These are phyloP conservation scores for Rhinoderma darwinii DNA, from an alignment of 2,113 vertebrate species.

Conservation along the genomic window DNA sequence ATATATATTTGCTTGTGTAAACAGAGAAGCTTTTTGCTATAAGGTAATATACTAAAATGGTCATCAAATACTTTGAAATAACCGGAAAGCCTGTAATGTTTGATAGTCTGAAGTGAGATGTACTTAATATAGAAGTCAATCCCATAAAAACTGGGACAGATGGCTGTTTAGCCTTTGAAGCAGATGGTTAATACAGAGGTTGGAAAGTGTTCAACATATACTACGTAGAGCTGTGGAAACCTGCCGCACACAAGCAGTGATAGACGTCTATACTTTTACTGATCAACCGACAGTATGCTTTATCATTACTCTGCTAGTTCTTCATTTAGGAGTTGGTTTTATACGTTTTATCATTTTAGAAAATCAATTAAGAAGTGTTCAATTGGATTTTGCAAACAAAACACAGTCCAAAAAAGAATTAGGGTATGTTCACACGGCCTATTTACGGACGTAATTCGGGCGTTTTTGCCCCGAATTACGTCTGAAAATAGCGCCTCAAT, in stretches of 20 bases:
- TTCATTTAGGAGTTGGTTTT: not conserved
- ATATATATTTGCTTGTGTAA: not conserved
- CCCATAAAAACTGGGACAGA: slow-evolving; percentile 51
- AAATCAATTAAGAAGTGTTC: slow-evolving; percentile 29
- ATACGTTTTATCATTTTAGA: slow-evolving; percentile 26
- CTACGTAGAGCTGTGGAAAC: not conserved
- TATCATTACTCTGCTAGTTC: slow-evolving; percentile 3
- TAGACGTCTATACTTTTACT: not conserved
- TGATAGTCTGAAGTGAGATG: slow-evolving; percentile 45
- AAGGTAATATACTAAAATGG: not conserved
- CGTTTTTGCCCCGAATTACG: too few relatives aligned
- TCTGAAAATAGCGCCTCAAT: too few relatives aligned
- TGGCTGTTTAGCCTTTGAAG: slow-evolving; percentile 46
- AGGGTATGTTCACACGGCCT: too few relatives aligned
- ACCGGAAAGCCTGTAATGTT: slow-evolving; percentile 17
- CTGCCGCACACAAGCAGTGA: not conserved
- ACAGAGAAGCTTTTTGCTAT: not conserved
- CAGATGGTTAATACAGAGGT: slow-evolving; percentile 55
- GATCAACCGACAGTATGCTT: not conserved
- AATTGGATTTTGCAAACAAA: slow-evolving; percentile 9
- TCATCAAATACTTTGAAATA: slow-evolving; percentile 6
- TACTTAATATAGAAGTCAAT: slow-evolving; percentile 52
- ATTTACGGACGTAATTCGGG: too few relatives aligned
- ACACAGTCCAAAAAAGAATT: slow-evolving; percentile 22
- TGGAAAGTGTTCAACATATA: slow-evolving; percentile 39